Base-by-base conservation (phyloP, 2,888 invertebrate species). In the Eumerus sabulonum region DNA sequence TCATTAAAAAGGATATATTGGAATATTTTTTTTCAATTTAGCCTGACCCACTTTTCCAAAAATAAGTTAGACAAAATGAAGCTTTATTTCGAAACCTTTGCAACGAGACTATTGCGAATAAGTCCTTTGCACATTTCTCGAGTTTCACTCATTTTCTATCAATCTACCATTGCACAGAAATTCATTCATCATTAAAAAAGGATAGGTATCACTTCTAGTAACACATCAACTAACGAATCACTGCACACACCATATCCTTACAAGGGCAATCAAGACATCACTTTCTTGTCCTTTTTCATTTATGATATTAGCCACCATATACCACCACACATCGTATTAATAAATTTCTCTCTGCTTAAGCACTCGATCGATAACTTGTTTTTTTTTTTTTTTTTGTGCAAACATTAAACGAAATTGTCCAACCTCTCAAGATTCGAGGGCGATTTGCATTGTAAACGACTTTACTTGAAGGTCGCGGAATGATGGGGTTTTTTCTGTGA, bases 41-140 rank as follows among this genome's bases (percentile, higher is more conserved):
- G 66, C 77, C 62, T 73, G 77, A 77, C 77, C 77, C 77, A 77
- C 67, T 77, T 77, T 72, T 16, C 16, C 4, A n/a, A 50, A 38
- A 51, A 64, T 56, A 67, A 48, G 14, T 47, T 50, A 56, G 35
- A 67, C 19, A 57, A 36, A 36, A 18, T 19, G 17, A 42, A 56
- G 50, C 54, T 60, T 62, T 62, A 17, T 16, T 38, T 27, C 45
- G 12, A 42, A 62, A 50, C 47, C 48, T 14, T 18, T 42, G 27
- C 42, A 64, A 45, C 12, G 38, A 54, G 45, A 47, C 27, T 27
- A 2, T 7, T 27, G 27, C 27, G 7, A 27, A 27, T 7, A 27
- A 27, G 27, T 27, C 44, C 47, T 44, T 36, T 72, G 57, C 67
- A 72, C 51, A 66, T 76, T 76, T 66, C 66, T 40, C 38, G 18